These are phyloP conservation scores for Steatocranus sp. DNA, from an alignment of 2,797 vertebrate species.

Conservation along the genomic window DNA sequence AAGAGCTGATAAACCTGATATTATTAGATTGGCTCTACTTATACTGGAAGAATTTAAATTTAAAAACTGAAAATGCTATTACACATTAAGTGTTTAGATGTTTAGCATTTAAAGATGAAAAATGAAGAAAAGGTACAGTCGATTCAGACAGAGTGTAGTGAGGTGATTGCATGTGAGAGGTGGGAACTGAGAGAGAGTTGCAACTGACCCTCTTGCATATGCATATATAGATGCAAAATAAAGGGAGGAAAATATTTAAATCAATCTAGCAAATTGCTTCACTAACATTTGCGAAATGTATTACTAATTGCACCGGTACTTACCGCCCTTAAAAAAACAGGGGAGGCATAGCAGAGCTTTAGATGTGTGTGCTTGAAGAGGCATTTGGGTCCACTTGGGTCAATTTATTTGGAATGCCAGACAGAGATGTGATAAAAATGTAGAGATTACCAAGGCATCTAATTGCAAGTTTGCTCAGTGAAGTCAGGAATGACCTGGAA, in stretches of 20 bases:
- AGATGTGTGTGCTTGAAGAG: rapidly evolving
- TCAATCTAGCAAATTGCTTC: background rate
- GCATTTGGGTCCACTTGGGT: background rate
- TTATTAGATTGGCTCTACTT: background rate
- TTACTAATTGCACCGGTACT: background rate
- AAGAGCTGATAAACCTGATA: background rate
- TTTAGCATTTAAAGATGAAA: background rate
- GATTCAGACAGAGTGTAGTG: background rate
- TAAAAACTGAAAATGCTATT: background rate
- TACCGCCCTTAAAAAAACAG: background rate
- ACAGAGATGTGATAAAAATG: background rate
- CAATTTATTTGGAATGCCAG: background rate
- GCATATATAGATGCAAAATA: background rate
- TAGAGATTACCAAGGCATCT: background rate
- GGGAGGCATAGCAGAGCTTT: background rate
- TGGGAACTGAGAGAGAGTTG: background rate
- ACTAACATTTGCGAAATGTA: background rate
- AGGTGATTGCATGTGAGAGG: background rate
- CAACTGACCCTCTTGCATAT: background rate
- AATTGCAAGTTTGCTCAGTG: background rate
- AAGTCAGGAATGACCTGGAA: background rate
- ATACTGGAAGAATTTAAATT: background rate
- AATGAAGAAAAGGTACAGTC: background rate
- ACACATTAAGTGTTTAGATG: background rate
- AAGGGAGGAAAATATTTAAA: background rate